phyloP scores from a whole-genome alignment of 2,888 invertebrate genomes.

The Heliconius charithonia region DNA sequence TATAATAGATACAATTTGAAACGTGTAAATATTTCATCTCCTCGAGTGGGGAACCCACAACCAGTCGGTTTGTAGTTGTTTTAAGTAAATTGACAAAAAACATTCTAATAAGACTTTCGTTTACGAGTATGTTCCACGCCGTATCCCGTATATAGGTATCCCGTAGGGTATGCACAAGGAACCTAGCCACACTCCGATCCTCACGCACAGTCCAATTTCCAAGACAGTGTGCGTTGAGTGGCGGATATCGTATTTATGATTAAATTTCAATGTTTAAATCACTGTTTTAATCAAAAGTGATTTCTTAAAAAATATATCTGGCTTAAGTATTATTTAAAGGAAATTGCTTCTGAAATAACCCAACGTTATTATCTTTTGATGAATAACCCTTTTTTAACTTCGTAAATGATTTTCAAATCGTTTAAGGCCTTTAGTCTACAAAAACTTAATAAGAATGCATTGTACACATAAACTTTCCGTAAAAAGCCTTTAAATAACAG shows the following conservation, averaged over 20 bases:
- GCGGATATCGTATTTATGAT: too few species aligned
- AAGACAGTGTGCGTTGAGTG: too few species aligned
- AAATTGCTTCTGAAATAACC: not conserved
- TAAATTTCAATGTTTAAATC: too few species aligned
- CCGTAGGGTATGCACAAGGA: not conserved
- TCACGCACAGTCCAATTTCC: not conserved
- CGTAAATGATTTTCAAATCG: not conserved
- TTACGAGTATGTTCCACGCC: too few species aligned
- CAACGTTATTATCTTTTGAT: not conserved
- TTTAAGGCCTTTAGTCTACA: not conserved
- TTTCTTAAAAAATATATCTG: not conserved
- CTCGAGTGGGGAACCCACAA: too few species aligned
- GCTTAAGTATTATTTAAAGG: not conserved
- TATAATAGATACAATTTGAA: too few species aligned
- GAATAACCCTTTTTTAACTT: not conserved
- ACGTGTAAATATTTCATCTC: too few species aligned
- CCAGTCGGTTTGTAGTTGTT: too few species aligned
- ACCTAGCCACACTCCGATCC: not conserved
- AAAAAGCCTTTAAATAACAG: not conserved
- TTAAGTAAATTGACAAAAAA: too few species aligned
- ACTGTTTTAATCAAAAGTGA: not conserved
- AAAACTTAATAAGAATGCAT: constrained; percentile 8
- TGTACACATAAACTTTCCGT: not conserved
- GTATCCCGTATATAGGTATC: not conserved
- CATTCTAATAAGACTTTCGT: too few species aligned